Percentiles rank a stretch among this genome's conserved stretches.
These are phyloP conservation scores for Erynnis tages DNA, from an alignment of 2,888 invertebrate species.

Conservation along the genomic window DNA sequence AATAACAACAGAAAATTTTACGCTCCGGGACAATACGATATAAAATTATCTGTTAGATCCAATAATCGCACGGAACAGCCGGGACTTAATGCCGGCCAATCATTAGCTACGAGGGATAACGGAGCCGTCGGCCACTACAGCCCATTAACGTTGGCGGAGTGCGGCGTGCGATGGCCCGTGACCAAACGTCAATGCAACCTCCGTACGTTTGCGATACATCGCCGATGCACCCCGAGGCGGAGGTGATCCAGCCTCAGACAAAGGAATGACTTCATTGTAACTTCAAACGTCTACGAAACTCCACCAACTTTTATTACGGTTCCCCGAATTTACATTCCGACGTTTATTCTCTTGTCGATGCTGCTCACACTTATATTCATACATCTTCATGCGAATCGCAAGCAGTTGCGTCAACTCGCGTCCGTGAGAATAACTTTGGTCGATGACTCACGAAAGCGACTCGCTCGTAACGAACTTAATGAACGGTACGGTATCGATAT, in stretches of 20 bases:
- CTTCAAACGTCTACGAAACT: constrained; percentile 45
- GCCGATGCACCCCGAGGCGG: constrained; percentile 61
- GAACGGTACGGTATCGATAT: constrained; percentile 55
- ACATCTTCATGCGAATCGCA: neutral
- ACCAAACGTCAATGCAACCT: constrained; percentile 79
- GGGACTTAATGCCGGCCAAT: constrained; percentile 80
- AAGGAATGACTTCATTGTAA: constrained; percentile 76
- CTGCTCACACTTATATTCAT: constrained; percentile 40
- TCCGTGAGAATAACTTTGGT: constrained; percentile 2
- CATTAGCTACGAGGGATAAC: constrained; percentile 81
- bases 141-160: constrained; percentile 48
- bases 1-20: constrained; percentile 80
- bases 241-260: constrained; percentile 52
- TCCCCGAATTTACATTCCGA: constrained; percentile 46
- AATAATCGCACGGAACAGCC: constrained; percentile 80
- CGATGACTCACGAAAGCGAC: constrained; percentile 3
- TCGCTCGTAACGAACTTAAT: constrained; percentile 41
- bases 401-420: neutral
- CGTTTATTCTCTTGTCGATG: constrained; percentile 1
- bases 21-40: constrained; percentile 81
- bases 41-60: constrained; percentile 82
- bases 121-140: constrained; percentile 70
- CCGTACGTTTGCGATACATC: constrained; percentile 47
- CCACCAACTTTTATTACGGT: constrained; percentile 55
- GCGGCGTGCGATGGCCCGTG: constrained; percentile 65